These are phyloP conservation scores for Rhabdornis inornatus DNA, from an alignment of 2,113 vertebrate species.

Conservation along the genomic window DNA sequence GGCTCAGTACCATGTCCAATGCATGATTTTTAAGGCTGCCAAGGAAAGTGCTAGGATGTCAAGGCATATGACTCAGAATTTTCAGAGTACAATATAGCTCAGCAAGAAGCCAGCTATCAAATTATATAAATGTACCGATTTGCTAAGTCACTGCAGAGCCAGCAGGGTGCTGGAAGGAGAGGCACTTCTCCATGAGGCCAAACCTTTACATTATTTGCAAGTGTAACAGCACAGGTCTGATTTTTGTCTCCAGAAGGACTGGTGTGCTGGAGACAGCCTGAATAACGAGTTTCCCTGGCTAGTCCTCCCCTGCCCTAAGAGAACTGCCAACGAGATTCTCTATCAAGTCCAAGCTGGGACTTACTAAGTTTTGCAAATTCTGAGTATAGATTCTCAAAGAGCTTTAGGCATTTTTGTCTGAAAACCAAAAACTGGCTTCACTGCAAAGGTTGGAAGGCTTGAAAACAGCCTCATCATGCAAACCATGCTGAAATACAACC, in stretches of 20 bases:
- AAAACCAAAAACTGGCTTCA: neutral
- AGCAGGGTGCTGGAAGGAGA: neutral
- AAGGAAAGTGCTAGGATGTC: constrained; percentile 39
- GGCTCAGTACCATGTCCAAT: neutral
- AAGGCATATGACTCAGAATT: constrained; percentile 49
- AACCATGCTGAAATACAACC: neutral
- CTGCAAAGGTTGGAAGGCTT: neutral
- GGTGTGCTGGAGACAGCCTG: neutral
- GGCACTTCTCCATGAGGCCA: neutral
- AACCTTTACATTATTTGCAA: neutral
- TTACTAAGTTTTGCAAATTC: neutral
- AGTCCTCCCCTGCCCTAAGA: constrained; percentile 11
- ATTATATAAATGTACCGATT: constrained; percentile 26
- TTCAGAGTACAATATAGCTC: constrained; percentile 24
- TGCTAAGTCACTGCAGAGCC: constrained; percentile 32
- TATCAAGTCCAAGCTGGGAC: neutral
- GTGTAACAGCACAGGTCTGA: neutral
- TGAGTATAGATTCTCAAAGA: neutral
- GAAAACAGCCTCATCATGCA: fast-evolving
- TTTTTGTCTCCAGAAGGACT: neutral
- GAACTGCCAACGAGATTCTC: neutral
- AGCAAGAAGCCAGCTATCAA: constrained; percentile 24
- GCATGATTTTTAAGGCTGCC: constrained; percentile 7
- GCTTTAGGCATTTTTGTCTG: neutral
- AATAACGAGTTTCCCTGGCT: constrained; percentile 19